Base-by-base conservation (phyloP, 2,113 vertebrate genomes). In the Sylvilagus bachmani region DNA sequence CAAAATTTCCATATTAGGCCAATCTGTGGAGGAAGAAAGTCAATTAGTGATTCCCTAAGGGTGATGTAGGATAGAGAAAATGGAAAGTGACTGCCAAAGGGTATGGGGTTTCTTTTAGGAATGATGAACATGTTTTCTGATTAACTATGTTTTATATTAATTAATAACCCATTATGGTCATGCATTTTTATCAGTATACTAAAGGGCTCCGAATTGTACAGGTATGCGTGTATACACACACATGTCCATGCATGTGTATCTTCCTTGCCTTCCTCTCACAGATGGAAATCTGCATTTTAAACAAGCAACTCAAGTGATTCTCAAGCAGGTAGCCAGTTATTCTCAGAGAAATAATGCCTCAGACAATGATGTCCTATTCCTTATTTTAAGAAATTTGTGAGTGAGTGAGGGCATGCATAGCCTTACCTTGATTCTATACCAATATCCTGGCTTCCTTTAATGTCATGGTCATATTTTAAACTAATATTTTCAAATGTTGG, bases 231-330 rank as follows among this genome's bases (percentile, higher is more conserved):
- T 87, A 25, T 36, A 2, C 13, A 14, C 44, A 49, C 31, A 10
- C 19, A 10, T 95, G 36, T 90, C 27, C 33, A 25, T 36, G 19
- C 19, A 49, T 69, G 55, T 2, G 17, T 24, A 44, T 44, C 44
- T 93, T 83, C 67, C 22, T 83, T 90, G 21, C 51, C 12, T 9
- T 44, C 4, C 19, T 51, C 22, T 67, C 55, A 70, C 31, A 85
- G 17, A 31, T 93, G 38, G 14, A 29, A 74, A 44, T 67, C 58
- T 86, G 22, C n/a, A 67, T 86, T 93, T 95, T 86, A 75, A 89
- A 53, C 14, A 67, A 29, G 19, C 31, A 77, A n/a, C 3, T 10
- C 24, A 22, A 49, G 8, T 51, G 38, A 75, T 69, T 93, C 51
- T 75, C 25, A 58, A 53, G 11, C 25, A 81, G 11, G 17, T 58